Base-by-base conservation (phyloP, 2,797 vertebrate genomes). In the Novumbra hubbsi region DNA sequence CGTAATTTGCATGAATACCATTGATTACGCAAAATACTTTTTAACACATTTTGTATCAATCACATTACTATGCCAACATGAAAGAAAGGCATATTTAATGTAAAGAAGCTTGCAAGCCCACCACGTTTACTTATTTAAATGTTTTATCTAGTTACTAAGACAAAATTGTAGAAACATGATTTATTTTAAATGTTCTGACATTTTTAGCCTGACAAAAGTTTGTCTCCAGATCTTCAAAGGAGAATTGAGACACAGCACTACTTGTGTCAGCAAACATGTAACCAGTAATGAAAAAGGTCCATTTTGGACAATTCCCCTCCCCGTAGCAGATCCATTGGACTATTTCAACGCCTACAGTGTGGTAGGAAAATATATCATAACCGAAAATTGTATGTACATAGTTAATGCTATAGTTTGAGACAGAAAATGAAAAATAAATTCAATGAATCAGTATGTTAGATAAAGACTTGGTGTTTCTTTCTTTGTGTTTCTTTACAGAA, bases 231-330 rank as follows among this genome's bases (percentile, higher is more conserved):
- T 80, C 2, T 93, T 92, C 68, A 30, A 79, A n/a, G 90, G 90
- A 41, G 1, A 32, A 67, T 28, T 89, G 70, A 82, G 17, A 0
- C 81, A 88, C 66, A 81, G 21, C 16, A 86, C 63, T 17, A 76
- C 0, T 12, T 94, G 92, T 41, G 1, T 0, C 5, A 0, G 0
- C 0, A 77, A 79, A 67, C 0, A 0, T 0, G 0, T 0, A 52
- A 3, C 17, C 6, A 68, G 1, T 0, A 1, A 50, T 16, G 34
- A 63, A 0, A 7, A 41, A 1, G 78, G 4, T 7, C 1, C 6
- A 0, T 93, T 91, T 72, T 89, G 90, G 86, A 69, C 81, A 74
- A 81, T 93, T 65, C 84, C 88, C 32, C 79, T 94, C 19, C 2
- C 80, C 0, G 50, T 94, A 16, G 21, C 75, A 16, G 21, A 38